Evolutionary conservation across 2,113 vertebrate genomes (phyloP).

Genomic region (Cettia cetti): DNA sequence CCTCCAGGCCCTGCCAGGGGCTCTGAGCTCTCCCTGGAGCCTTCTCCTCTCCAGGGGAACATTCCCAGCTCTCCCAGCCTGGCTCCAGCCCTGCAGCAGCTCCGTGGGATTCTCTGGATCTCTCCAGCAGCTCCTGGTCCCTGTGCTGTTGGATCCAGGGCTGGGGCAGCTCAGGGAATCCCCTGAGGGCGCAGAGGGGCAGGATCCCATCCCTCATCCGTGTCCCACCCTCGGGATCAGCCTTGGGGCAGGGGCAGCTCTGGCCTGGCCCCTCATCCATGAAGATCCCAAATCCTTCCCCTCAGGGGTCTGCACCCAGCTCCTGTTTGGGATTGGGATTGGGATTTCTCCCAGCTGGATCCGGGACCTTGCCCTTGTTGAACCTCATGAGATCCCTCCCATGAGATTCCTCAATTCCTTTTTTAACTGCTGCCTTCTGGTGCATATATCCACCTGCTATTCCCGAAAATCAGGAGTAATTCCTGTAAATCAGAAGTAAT

Average conservation of each 20-base stretch:
- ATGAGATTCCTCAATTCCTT: rapidly evolving
- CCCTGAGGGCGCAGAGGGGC: neutral
- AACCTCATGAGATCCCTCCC: rapidly evolving
- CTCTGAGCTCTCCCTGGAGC: no score
- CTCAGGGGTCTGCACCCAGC: neutral
- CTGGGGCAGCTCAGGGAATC: neutral
- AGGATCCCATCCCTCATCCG: neutral
- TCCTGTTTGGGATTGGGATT: neutral
- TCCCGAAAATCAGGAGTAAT: neutral
- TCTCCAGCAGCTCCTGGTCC: no score
- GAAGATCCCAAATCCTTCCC: neutral
- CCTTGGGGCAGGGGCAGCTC: neutral
- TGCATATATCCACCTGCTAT: rapidly evolving
- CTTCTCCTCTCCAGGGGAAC: no score
- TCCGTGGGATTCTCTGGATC: no score
- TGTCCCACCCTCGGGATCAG: neutral
- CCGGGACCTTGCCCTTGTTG: neutral
- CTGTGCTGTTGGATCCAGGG: no score
- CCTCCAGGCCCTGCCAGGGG: no score
- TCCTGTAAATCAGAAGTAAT: neutral
- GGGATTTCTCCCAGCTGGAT: neutral
- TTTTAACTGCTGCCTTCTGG: rapidly evolving
- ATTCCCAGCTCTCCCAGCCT: no score
- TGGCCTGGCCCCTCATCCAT: neutral
- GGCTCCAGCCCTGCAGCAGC: no score